Evolutionary conservation across 2,113 vertebrate genomes (phyloP), one percentile per base, ranked within the genome.

Genomic region (Garra rufa): DNA sequence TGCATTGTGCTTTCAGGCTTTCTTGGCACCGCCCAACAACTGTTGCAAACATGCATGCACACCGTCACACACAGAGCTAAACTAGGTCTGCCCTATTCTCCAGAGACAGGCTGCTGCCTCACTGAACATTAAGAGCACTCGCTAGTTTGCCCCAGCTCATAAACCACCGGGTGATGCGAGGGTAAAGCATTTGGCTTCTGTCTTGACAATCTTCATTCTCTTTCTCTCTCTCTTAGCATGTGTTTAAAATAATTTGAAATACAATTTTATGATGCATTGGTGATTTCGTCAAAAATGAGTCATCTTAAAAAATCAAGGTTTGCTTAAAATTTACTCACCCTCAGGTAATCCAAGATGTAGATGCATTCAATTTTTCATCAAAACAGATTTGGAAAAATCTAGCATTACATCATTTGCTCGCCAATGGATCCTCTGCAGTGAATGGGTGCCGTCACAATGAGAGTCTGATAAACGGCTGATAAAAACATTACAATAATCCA

Each of bases 101-200:
- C 15, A 19, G 75, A 63, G 85, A 87, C 30, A 21, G 14, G 30
- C 57, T 83, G 30, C 46, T 83, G 67, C 57, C 69, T 86, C 44
- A 78, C 30, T 67, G 57, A 63, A 61, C 76, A 80, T 76, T 87
- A 87, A 84, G 38, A 71, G 48, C 69, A 67, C 65, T 75, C 80
- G 76, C 38, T 75, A 84, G 69, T 71, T 61, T 75, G 73, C 46
- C 70, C 69, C 24, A 44, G 24, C 52, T 63, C 61, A 74, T 63
- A 46, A 74, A 69, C 52, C 77, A 81, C 26, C 48, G 30, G 65
- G 14, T 73, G 76, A 76, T 48, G 10, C 2, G 28, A 80, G 50
- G 19, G 43, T 43, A 71, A 61, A 74, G 80, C 74, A 76, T 38
- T 76, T 41, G 19, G 19, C 34, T 69, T 69, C 30, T 5, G 34